Evolutionary conservation across 2,113 vertebrate genomes (phyloP).

Genomic region (Bettongia penicillata): DNA sequence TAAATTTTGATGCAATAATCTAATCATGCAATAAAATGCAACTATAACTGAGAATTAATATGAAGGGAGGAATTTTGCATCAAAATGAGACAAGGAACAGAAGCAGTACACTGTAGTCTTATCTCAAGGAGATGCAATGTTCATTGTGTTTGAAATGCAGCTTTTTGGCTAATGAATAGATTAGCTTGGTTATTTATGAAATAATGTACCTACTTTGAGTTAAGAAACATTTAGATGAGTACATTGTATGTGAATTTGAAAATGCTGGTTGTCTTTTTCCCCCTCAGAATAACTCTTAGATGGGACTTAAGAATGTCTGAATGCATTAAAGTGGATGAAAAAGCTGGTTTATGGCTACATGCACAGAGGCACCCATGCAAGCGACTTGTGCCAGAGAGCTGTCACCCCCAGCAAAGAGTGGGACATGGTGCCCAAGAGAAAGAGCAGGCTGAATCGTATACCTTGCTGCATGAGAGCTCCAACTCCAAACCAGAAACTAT

Average conservation of each 20-base stretch:
- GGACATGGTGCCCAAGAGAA: conserved; percentile 91
- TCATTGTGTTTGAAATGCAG: conserved; percentile 65
- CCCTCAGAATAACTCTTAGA: conserved; percentile 69
- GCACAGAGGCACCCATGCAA: conserved; percentile 98
- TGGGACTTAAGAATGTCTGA: conserved; percentile 75
- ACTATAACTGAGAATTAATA: conserved; percentile 56
- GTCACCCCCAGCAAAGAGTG: conserved; percentile 97
- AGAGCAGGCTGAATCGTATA: conserved; percentile 98
- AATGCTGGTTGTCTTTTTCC: conserved; percentile 55
- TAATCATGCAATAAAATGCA: conserved; percentile 71
- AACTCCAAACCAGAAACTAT: conserved; percentile 99
- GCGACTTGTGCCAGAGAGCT: conserved; percentile 88
- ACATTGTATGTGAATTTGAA: conserved; percentile 59
- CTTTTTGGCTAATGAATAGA: conserved; percentile 53
- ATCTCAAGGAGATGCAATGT: conserved; percentile 58
- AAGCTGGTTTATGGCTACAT: conserved; percentile 92
- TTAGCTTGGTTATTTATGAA: conserved; percentile 66
- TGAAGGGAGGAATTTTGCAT: conserved; percentile 59
- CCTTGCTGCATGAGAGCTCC: conserved; percentile 99
- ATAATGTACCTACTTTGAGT: conserved; percentile 71
- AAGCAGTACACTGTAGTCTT: conserved; percentile 46
- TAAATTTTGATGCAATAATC: conserved; percentile 62
- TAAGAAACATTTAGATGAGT: conserved; percentile 66
- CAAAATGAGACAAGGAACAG: conserved; percentile 69
- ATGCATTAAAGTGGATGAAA: conserved; percentile 68